Conservation (phyloP, 2,113 vertebrate species). For the Podiceps cristatus region DNA sequence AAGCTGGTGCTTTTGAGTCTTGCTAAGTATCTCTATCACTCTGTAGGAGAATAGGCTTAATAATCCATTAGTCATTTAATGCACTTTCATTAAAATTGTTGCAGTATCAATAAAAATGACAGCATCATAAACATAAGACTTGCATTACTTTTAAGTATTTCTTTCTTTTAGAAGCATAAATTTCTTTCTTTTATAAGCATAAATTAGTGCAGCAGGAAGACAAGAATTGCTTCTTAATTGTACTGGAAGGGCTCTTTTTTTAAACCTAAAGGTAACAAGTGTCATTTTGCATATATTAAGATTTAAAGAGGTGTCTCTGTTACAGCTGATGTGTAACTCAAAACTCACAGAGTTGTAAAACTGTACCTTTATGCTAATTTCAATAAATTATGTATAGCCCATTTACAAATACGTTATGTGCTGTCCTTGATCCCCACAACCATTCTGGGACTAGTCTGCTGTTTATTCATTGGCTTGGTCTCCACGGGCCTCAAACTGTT, state of each 20-base stretch:
- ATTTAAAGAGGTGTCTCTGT: constrained; percentile 44
- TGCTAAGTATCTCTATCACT: background rate
- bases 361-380: constrained; percentile 55
- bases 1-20: background rate
- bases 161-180: background rate
- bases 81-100: background rate
- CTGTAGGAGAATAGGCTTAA: background rate
- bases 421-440: background rate
- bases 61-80: background rate
- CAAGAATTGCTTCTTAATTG: constrained; percentile 40
- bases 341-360: constrained; percentile 52
- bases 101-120: background rate
- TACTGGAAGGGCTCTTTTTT: background rate
- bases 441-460: background rate
- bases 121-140: background rate
- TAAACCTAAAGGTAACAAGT: background rate
- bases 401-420: background rate
- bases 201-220: background rate
- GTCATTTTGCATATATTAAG: constrained; percentile 66
- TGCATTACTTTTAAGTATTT: background rate
- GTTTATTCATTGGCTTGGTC: background rate
- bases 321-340: constrained; percentile 53
- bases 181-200: background rate
- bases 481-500: background rate
- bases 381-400: constrained; percentile 41